A percentile compares a stretch with the other conserved stretches of the same genome.
Evolutionary conservation across 2,888 invertebrate species (phyloP).

Genomic region (Xestia c-nigrum): DNA sequence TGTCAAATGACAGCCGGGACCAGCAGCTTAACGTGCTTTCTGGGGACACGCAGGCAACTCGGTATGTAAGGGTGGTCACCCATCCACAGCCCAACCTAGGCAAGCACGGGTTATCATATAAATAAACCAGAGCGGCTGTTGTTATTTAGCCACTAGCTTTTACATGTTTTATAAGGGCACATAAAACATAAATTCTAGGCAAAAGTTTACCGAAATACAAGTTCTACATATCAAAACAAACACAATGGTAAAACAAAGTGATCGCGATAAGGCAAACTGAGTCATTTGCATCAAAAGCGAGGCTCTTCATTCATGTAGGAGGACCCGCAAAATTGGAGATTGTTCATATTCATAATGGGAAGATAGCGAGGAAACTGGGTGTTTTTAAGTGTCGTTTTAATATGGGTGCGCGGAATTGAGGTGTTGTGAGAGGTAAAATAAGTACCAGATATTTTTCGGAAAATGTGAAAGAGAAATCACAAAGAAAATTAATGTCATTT

Average conservation of each 20-base stretch:
- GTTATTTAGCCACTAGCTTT: no score
- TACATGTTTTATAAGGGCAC: neutral
- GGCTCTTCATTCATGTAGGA: constrained; percentile 37
- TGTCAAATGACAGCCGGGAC: no score
- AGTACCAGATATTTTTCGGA: neutral
- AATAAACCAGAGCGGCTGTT: no score
- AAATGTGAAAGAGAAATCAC: neutral
- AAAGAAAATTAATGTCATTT: neutral
- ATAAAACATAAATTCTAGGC: constrained; percentile 14
- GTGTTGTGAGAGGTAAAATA: neutral
- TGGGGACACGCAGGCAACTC: no score
- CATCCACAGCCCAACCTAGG: no score
- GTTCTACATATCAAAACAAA: constrained; percentile 19
- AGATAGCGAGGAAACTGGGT: constrained; percentile 18
- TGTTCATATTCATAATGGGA: constrained; percentile 34
- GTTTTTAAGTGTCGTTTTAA: constrained; percentile 36
- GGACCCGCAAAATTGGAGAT: constrained; percentile 38
- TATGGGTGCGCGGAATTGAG: neutral
- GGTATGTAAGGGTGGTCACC: no score
- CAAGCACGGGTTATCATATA: no score
- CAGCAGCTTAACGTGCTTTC: no score
- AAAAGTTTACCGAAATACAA: constrained; percentile 27
- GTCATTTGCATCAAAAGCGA: constrained; percentile 57
- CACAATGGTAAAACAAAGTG: constrained; percentile 47
- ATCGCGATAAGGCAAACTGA: constrained; percentile 57